Conservation (phyloP, 2,888 invertebrate genomes). For the Hypercompe scribonia region DNA sequence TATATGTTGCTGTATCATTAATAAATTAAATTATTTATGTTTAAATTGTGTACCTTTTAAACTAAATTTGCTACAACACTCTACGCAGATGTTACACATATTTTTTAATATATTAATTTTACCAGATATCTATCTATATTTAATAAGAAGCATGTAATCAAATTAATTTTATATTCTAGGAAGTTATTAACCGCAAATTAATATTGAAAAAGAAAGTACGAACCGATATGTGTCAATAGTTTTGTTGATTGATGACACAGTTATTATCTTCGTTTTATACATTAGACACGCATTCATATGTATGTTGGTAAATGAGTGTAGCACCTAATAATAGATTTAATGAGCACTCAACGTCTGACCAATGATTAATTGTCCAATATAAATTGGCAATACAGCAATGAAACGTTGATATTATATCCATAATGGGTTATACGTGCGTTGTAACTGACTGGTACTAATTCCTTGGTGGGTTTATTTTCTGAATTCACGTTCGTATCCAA, state of each 20-base stretch:
- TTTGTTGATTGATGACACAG: slow-evolving; percentile 53
- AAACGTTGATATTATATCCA: slow-evolving; percentile 39
- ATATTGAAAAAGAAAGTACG: slow-evolving; percentile 38
- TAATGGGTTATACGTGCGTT: slow-evolving; percentile 50
- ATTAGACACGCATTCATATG: slow-evolving; percentile 47
- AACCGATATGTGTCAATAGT: slow-evolving; percentile 36
- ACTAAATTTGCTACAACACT: background rate
- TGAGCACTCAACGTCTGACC: slow-evolving; percentile 46
- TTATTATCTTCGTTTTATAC: slow-evolving; percentile 49
- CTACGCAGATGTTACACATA: slow-evolving; percentile 2
- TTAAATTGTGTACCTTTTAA: background rate
- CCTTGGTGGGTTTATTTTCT: slow-evolving; percentile 42
- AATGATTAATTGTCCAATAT: slow-evolving; percentile 50
- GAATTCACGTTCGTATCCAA: background rate
- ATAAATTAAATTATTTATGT: background rate
- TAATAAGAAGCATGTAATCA: background rate
- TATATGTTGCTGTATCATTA: background rate
- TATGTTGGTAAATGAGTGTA: slow-evolving; percentile 50
- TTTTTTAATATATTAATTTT: background rate
- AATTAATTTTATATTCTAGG: background rate
- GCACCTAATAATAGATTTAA: slow-evolving; percentile 51
- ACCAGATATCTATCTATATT: background rate
- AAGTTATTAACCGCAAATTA: slow-evolving; percentile 16
- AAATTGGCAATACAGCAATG: slow-evolving; percentile 45
- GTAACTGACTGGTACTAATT: slow-evolving; percentile 43